A percentile compares a stretch with the other conserved stretches of the same genome.
Conservation (phyloP, 30 jellyfish, hydroid and myxozoan genomes). For the Chrysaora quinquecirrha region DNA sequence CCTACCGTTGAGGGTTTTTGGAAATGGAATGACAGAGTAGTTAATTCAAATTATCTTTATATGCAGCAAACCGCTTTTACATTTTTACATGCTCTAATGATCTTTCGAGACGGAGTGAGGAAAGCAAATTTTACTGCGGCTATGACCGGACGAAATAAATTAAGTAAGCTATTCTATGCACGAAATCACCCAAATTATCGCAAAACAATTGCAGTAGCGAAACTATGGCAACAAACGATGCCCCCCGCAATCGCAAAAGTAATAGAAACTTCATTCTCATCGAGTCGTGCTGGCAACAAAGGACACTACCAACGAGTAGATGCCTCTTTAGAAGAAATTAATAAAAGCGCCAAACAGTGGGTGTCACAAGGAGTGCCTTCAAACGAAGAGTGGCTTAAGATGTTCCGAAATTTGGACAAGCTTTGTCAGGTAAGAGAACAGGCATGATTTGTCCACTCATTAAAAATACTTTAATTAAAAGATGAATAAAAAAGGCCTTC, state of each 20-base stretch:
- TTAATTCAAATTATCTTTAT: background rate
- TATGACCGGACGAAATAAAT: background rate
- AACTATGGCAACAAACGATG: background rate
- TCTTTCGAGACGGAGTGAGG: constrained; percentile 6
- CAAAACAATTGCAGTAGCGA: background rate
- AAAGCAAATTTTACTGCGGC: background rate
- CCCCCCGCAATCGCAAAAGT: too few relatives aligned
- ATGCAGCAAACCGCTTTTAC: constrained; percentile 5
- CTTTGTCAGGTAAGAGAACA: too few relatives aligned
- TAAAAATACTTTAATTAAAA: too few relatives aligned
- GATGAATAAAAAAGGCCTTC: too few relatives aligned
- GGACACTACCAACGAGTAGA: constrained; percentile 22
- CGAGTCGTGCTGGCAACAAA: too few relatives aligned
- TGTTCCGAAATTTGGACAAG: constrained; percentile 11
- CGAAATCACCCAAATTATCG: background rate
- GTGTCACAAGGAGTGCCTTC: too few relatives aligned
- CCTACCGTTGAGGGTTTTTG: background rate
- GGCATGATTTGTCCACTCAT: too few relatives aligned
- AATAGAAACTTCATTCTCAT: too few relatives aligned
- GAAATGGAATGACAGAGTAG: background rate
- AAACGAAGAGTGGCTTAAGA: too few relatives aligned
- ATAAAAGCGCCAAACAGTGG: too few relatives aligned
- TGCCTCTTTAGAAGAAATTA: constrained; percentile 3
- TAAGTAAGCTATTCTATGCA: background rate
- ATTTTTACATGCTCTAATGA: background rate